phyloP scores from a whole-genome alignment of 2,797 vertebrate genomes.

The Alosa sapidissima region DNA sequence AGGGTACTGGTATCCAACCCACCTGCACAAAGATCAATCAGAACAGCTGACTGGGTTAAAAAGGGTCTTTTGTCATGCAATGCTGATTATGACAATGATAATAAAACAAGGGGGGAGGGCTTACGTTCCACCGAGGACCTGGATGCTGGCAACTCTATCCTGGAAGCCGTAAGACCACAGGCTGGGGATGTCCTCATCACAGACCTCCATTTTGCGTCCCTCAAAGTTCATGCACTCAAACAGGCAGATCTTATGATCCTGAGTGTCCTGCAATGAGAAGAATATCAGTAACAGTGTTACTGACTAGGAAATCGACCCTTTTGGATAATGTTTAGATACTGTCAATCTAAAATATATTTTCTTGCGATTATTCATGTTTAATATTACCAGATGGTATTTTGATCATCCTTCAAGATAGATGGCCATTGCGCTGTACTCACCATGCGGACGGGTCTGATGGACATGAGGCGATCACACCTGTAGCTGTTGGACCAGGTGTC shows the following conservation, averaged over 20 bases:
- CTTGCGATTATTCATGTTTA: too few species aligned
- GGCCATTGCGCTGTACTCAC: constrained; percentile 60
- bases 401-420: not conserved
- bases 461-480: constrained; percentile 80
- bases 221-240: constrained; percentile 80
- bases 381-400: not conserved
- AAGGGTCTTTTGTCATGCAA: not conserved
- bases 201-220: constrained; percentile 87
- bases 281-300: not conserved
- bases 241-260: constrained; percentile 84
- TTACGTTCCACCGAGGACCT: constrained; percentile 84
- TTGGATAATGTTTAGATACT: not conserved
- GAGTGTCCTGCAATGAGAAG: constrained; percentile 69
- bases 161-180: constrained; percentile 85
- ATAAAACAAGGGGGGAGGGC: constrained; percentile 42
- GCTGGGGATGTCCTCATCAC: constrained; percentile 84
- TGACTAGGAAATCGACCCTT: not conserved
- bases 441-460: constrained; percentile 78
- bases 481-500: constrained; percentile 87
- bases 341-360: not conserved
- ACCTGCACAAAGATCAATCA: constrained; percentile 61
- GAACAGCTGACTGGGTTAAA: not conserved
- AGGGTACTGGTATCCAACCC: constrained; percentile 86
- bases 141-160: constrained; percentile 80
- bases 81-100: too few species aligned